Evolutionary conservation across 92 coral and sea anemone genomes (phyloP).

Genomic region (Heteractis magnifica): DNA sequence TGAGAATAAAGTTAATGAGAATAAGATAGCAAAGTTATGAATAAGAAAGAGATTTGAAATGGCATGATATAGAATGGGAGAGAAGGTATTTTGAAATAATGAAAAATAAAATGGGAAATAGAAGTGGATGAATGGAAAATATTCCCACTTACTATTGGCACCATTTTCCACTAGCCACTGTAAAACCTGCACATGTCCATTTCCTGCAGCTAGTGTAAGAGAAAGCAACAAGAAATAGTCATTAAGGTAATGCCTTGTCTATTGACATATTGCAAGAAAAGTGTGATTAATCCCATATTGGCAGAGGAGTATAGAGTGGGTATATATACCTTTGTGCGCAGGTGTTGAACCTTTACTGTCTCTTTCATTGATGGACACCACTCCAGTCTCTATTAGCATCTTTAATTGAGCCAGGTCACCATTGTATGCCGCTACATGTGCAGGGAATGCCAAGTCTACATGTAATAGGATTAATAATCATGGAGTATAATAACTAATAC

Average conservation of each 20-base stretch:
- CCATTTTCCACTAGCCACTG: constrained; percentile 99
- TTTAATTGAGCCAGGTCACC: constrained; percentile 89
- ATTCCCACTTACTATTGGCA: constrained; percentile 78
- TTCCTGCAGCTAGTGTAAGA: constrained; percentile 79
- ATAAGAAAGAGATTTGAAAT: no score
- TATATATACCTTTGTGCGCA: constrained; percentile 83
- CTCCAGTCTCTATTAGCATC: constrained; percentile 97
- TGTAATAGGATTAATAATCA: neutral
- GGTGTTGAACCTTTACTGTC: constrained; percentile 98
- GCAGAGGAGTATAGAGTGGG: neutral
- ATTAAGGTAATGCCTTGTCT: neutral
- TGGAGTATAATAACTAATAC: neutral
- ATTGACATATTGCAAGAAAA: neutral
- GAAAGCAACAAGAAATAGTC: neutral
- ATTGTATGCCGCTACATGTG: constrained; percentile 94
- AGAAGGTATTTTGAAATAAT: neutral
- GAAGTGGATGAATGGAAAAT: neutral
- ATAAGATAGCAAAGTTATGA: no score
- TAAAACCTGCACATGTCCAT: constrained; percentile 88
- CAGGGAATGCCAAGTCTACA: constrained; percentile 93
- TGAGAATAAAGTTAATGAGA: no score
- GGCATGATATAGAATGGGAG: no score
- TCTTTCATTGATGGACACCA: constrained; percentile 90
- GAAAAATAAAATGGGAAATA: neutral
- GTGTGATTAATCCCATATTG: neutral